These are phyloP conservation scores for Lepus townsendii DNA, from an alignment of 2,797 vertebrate species.

Conservation along the genomic window DNA sequence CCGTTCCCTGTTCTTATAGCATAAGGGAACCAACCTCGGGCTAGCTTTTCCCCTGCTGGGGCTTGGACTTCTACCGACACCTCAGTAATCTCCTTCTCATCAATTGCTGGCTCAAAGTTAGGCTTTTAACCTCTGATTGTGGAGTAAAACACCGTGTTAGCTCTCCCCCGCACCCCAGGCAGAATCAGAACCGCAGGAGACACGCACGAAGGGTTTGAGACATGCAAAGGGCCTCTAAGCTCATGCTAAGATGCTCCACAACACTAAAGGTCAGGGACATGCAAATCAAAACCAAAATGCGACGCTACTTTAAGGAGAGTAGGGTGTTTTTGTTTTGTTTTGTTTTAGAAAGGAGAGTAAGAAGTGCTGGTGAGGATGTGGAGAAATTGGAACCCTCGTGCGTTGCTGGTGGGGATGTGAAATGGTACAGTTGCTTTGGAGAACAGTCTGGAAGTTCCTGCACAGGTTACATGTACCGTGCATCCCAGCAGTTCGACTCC, in stretches of 20 bases:
- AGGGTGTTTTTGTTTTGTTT: too few species aligned
- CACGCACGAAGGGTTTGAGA: neutral
- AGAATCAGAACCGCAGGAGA: neutral
- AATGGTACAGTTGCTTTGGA: neutral
- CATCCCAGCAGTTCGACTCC: neutral
- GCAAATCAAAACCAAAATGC: neutral
- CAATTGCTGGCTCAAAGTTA: neutral
- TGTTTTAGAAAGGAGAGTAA: neutral
- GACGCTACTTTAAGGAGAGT: neutral
- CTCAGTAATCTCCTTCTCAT: constrained; percentile 3
- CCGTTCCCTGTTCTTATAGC: too few species aligned
- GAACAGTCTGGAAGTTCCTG: neutral
- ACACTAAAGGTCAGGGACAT: neutral
- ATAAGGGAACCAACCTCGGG: neutral
- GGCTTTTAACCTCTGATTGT: neutral
- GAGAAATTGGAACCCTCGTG: neutral
- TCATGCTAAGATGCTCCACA: neutral
- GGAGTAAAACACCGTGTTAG: neutral
- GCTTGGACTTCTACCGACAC: neutral
- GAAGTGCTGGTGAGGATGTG: neutral
- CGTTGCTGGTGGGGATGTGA: too few species aligned
- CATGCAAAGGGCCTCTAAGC: neutral
- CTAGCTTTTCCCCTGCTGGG: neutral
- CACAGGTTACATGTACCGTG: neutral
- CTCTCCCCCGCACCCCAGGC: neutral